A percentile compares a stretch with the other conserved stretches of the same genome.
phyloP scores from a whole-genome alignment of 2,113 vertebrate genomes.

The Melanerpes aurifrons region DNA sequence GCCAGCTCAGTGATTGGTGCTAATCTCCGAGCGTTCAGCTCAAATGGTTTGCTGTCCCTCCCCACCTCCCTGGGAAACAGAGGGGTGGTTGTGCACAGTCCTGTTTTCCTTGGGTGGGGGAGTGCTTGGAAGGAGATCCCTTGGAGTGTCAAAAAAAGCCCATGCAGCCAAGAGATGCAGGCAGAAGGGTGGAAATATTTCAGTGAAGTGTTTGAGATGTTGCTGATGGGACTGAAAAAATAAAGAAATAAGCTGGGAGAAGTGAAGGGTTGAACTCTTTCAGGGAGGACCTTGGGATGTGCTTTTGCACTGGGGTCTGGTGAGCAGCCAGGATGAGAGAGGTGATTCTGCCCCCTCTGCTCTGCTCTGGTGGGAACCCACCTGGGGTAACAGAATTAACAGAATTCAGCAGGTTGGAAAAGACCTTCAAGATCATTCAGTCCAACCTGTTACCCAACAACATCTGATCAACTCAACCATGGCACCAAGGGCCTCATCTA shows the following conservation, averaged over 20 bases:
- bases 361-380: no score
- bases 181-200: neutral
- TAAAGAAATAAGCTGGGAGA: neutral
- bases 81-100: fast-evolving
- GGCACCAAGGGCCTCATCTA: no score
- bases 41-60: neutral
- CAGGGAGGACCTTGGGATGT: neutral
- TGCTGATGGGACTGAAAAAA: neutral
- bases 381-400: no score
- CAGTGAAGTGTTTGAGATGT: neutral
- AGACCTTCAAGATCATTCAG: no score
- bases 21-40: neutral
- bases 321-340: neutral
- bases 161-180: neutral
- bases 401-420: no score
- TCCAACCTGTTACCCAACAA: no score
- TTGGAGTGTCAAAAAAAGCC: neutral
- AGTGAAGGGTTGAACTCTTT: neutral
- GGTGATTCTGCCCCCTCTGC: no score
- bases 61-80: neutral
- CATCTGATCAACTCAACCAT: no score
- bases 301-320: neutral
- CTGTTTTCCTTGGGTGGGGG: neutral
- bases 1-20: neutral
- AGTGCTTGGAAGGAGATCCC: neutral